These are phyloP conservation scores for Sminthurinus aureus DNA, from an alignment of 2,888 invertebrate species.

Conservation along the genomic window DNA sequence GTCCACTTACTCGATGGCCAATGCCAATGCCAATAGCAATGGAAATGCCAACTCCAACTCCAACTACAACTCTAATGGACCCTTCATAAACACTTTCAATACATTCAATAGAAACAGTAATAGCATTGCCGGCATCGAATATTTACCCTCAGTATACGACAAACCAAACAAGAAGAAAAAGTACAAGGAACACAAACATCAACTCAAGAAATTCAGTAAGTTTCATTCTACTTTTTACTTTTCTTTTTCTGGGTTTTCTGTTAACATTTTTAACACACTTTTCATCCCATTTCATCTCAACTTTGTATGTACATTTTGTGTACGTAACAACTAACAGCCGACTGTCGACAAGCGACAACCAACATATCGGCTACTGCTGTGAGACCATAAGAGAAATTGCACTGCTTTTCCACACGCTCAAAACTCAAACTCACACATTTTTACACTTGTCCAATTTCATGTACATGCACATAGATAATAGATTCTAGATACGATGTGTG, in stretches of 20 bases:
- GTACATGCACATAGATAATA: background rate
- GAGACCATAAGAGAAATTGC: no score
- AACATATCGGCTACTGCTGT: no score
- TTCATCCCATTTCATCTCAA: background rate
- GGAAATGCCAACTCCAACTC: background rate
- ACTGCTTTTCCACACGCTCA: no score
- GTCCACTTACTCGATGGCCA: constrained; percentile 8
- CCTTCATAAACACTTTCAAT: constrained; percentile 46
- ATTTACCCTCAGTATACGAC: constrained; percentile 49
- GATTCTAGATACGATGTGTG: background rate
- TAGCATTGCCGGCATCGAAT: constrained; percentile 48
- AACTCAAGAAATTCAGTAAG: constrained; percentile 58
- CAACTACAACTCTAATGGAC: background rate
- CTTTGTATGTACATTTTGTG: background rate
- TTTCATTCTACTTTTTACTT: background rate
- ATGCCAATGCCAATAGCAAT: background rate
- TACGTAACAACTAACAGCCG: background rate
- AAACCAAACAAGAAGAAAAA: constrained; percentile 52
- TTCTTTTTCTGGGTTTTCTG: no score
- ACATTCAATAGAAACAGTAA: background rate
- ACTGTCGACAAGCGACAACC: background rate
- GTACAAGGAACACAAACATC: constrained; percentile 57
- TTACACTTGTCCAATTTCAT: no score
- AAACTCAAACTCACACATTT: no score
- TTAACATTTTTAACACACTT: background rate